Evolutionary conservation across 2,888 invertebrate species (phyloP), one percentile per base, ranked within the genome.

Genomic region (Agrotis puta): DNA sequence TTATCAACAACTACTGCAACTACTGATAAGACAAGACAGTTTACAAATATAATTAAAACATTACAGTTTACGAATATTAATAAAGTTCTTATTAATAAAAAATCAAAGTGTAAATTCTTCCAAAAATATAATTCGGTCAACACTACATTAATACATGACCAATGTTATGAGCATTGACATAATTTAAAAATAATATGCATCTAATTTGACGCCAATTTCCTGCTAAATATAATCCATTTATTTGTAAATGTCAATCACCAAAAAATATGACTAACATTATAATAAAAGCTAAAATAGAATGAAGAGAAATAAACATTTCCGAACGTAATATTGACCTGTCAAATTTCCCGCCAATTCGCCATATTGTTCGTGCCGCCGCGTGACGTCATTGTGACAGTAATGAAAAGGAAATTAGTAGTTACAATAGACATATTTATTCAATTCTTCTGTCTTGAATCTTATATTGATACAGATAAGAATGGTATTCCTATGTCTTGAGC

Each of bases 361-460:
- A 92, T 91, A 93, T 93, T 94, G 94, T 94, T 92, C 88, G 87
- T 88, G 85, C 85, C 92, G 85, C 92, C 77, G 85, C 90, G 86
- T 94, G 94, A 93, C 91, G 92, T 92, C 90, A 93, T 94, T 95
- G 92, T 94, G 85, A 79, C 79, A 71, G 89, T 92, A 93, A 94
- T 93, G 91, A 91, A 92, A 92, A 92, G 94, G 94, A 94, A 94
- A 95, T 94, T 92, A 92, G 92, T 94, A 93, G 93, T 94, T 91
- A 89, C 89, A 85, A 85, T 85, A 80, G 84, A 87, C 87, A 89
- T 87, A 84, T 75, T 74, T 75, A 76, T 70, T 70, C 9, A 64
- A 64, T 81, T 70, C 64, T 74, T 63, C 71, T 67, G 11, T 43
- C 11, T 58, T 68, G 71, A 54, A 65, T 74, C 83, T 85, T 88